These are phyloP conservation scores for Druon quercuslanigerum DNA, from an alignment of 1,140 invertebrate genomes.

Conservation along the genomic window DNA sequence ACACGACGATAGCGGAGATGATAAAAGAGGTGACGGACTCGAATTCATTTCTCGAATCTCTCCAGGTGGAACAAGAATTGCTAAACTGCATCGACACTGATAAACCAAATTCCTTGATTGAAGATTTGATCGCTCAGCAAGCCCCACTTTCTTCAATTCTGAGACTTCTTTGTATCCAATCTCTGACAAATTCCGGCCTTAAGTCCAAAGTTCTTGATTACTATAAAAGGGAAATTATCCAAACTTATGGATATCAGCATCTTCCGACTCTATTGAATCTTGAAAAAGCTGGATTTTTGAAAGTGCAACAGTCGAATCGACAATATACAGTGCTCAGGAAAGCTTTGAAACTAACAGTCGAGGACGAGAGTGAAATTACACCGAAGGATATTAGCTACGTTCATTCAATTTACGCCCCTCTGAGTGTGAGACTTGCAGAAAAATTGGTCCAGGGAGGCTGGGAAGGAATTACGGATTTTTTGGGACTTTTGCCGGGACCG, in stretches of 20 bases:
- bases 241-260: slow-evolving; percentile 92
- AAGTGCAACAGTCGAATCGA: slow-evolving; percentile 81
- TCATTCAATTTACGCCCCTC: slow-evolving; percentile 94
- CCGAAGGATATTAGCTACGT: slow-evolving; percentile 95
- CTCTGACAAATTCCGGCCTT: slow-evolving; percentile 89
- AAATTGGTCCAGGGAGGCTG: slow-evolving; percentile 89
- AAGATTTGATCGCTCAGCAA: slow-evolving; percentile 92
- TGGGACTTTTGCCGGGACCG: slow-evolving; percentile 81
- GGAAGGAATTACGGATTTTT: slow-evolving; percentile 82
- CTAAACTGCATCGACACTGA: slow-evolving; percentile 94
- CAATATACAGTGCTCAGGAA: slow-evolving; percentile 85
- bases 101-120: slow-evolving; percentile 90
- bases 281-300: slow-evolving; percentile 90
- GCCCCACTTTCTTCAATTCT: slow-evolving; percentile 89
- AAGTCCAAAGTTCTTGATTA: slow-evolving; percentile 93
- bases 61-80: slow-evolving; percentile 92
- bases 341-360: slow-evolving; percentile 88
- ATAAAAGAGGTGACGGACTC: slow-evolving; percentile 84
- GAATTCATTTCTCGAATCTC: slow-evolving; percentile 80
- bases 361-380: slow-evolving; percentile 89
- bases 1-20: slow-evolving; percentile 86
- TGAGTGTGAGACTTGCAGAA: slow-evolving; percentile 93
- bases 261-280: slow-evolving; percentile 90
- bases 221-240: slow-evolving; percentile 94
- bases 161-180: slow-evolving; percentile 92